Conservation (phyloP, 2,888 invertebrate species). For the Nipponacmea schrenckii region DNA sequence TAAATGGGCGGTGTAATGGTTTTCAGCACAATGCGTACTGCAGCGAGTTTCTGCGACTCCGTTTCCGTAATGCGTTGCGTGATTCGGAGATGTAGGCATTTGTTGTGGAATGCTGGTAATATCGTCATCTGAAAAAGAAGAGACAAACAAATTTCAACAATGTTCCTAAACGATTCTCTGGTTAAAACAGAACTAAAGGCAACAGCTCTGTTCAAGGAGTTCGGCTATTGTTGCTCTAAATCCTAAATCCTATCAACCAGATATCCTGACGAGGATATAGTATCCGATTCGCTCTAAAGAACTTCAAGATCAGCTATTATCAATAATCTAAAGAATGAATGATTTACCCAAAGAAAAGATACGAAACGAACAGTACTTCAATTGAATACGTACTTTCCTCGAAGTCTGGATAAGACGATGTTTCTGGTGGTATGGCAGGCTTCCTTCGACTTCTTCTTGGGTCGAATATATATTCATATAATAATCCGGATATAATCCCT, state of each 20-base stretch:
- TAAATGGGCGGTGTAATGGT: not conserved
- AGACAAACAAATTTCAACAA: not conserved
- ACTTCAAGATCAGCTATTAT: too few relatives aligned
- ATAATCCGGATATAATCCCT: constrained; percentile 23
- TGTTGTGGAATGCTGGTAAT: constrained; percentile 13
- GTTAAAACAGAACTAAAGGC: too few relatives aligned
- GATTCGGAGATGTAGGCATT: constrained; percentile 13
- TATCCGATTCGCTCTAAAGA: too few relatives aligned
- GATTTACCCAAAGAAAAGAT: too few relatives aligned
- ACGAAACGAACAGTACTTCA: too few relatives aligned
- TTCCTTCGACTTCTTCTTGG: constrained; percentile 21
- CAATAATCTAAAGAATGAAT: too few relatives aligned
- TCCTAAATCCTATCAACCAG: too few relatives aligned
- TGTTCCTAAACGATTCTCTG: too few relatives aligned
- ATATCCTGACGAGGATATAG: too few relatives aligned
- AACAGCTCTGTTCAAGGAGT: too few relatives aligned
- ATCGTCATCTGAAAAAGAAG: constrained; percentile 13
- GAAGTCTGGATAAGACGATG: constrained; percentile 11
- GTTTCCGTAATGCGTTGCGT: constrained; percentile 18
- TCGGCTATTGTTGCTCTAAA: too few relatives aligned
- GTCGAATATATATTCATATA: constrained; percentile 30
- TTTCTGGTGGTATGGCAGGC: constrained; percentile 1
- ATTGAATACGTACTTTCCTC: constrained; percentile 4
- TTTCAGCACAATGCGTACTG: not conserved
- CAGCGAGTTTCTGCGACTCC: constrained; percentile 9